A percentile compares a stretch with the other conserved stretches of the same genome.
These are phyloP conservation scores for Myanophis thanlyinensis DNA, from an alignment of 2,113 vertebrate genomes.

Conservation along the genomic window DNA sequence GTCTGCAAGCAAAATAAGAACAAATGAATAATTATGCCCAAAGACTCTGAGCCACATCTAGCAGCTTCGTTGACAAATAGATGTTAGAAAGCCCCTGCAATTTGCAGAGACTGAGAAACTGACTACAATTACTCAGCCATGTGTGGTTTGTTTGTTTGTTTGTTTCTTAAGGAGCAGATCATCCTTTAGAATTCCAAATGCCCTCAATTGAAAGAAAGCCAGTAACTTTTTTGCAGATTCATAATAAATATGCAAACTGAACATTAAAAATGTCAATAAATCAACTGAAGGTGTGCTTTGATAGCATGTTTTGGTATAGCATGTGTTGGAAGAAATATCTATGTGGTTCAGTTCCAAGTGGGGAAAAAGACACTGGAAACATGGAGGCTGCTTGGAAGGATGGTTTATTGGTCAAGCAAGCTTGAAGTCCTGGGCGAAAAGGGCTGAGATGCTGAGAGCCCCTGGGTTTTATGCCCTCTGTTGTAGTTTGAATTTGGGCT, in stretches of 20 bases:
- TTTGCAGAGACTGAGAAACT: not conserved
- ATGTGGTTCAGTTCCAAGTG: no score
- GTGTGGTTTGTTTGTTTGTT: not conserved
- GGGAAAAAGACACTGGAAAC: no score
- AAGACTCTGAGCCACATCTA: conserved; percentile 33
- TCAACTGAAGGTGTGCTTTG: not conserved
- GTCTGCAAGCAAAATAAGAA: conserved; percentile 46
- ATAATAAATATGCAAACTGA: conserved; percentile 2
- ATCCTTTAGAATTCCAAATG: not conserved
- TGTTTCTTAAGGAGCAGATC: not conserved
- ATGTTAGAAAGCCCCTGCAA: not conserved
- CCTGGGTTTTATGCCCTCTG: no score
- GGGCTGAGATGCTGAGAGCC: no score
- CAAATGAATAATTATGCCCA: conserved; percentile 52
- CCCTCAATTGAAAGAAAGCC: not conserved
- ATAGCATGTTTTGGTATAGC: rapidly evolving
- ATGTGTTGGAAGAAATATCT: no score
- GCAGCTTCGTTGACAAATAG: conserved; percentile 24
- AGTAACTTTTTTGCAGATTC: not conserved
- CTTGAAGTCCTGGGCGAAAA: no score
- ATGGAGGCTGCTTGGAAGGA: no score
- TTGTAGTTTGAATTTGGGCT: no score
- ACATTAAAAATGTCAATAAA: not conserved
- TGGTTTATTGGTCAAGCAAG: no score
- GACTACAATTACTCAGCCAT: not conserved